Evolutionary conservation across 2,888 invertebrate genomes (phyloP), one percentile per base, ranked within the genome.

Genomic region (Antitype chi): DNA sequence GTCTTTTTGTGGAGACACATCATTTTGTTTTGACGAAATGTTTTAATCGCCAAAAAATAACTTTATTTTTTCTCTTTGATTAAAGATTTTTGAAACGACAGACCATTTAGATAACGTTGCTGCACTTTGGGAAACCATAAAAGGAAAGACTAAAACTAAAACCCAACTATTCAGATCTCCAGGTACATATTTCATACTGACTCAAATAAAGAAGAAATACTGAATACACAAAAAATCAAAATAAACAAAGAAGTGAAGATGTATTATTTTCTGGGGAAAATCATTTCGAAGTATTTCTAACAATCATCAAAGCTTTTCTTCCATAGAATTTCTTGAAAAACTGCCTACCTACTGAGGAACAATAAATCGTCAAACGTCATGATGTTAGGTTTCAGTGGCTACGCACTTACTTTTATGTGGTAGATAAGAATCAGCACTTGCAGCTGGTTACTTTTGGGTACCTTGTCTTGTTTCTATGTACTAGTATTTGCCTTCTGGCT

Each of bases 301-400:
- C 17, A 59, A 2, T 53, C 32, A 43, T 52, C 15, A 28, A 47
- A 75, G 20, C 49, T 59, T 68, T 52, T 75, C 53, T 11, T 60
- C 43, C 2, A 25, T 23, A 68, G 20, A 38, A 52, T 72, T 75
- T 66, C 57, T 62, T 57, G 55, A 57, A 47, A 59, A 47, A 52
- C 32, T 52, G 52, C 17, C 13, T 53, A 20, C 32, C 47, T 59
- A 73, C 47, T 23, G 28, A 59, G 72, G 47, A 70, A 81, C 66
- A 53, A 70, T 72, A 81, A 76, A 71, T 76, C 43, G 69, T 52
- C 60, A 72, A 68, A 72, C 20, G n/a, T 55, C 55, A 70, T 32
- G n/a, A 9, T 49, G 49, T 70, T 59, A n/a, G 49, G 62, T 47
- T 59, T 64, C 28, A 43, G 20, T 63, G n/a, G 38, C 28, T 52